Conservation (phyloP, 2,797 vertebrate genomes). For the Lacerta bilineata region DNA sequence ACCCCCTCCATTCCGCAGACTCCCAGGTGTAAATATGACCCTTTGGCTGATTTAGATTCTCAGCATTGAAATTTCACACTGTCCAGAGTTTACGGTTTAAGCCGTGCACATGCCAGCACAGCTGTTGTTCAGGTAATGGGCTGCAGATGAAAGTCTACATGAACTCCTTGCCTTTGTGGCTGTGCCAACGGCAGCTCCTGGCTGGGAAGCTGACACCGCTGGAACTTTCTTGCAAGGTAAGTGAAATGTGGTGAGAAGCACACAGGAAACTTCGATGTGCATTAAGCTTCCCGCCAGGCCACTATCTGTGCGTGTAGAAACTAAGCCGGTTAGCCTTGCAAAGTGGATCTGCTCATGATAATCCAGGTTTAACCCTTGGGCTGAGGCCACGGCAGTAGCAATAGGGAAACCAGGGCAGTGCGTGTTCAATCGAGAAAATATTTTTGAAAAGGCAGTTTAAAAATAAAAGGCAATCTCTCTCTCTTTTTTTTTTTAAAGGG, state of each 20-base stretch:
- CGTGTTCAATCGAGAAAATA: neutral
- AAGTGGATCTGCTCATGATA: neutral
- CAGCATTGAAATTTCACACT: conserved; percentile 5
- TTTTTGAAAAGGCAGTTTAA: neutral
- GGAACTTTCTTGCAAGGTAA: conserved; percentile 21
- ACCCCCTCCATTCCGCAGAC: no score
- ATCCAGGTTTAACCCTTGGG: conserved; percentile 38
- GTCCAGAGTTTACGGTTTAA: conserved; percentile 23
- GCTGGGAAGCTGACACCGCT: conserved; percentile 43
- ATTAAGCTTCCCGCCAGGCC: neutral
- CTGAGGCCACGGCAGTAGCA: neutral
- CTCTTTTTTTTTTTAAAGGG: neutral
- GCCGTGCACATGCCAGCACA: conserved; percentile 18
- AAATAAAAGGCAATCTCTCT: neutral
- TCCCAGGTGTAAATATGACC: no score
- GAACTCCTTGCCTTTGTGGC: conserved; percentile 28
- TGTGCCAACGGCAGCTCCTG: neutral
- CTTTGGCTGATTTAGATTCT: neutral
- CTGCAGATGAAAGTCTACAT: neutral
- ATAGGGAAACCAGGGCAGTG: neutral
- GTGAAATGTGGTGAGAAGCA: conserved; percentile 26
- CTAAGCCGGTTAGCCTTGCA: neutral
- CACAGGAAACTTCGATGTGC: neutral
- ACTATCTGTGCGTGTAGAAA: neutral
- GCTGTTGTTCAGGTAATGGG: conserved; percentile 44